Evolutionary conservation across 2,797 vertebrate genomes (phyloP), one percentile per base, ranked within the genome.

Genomic region (Rhinophrynus dorsalis): DNA sequence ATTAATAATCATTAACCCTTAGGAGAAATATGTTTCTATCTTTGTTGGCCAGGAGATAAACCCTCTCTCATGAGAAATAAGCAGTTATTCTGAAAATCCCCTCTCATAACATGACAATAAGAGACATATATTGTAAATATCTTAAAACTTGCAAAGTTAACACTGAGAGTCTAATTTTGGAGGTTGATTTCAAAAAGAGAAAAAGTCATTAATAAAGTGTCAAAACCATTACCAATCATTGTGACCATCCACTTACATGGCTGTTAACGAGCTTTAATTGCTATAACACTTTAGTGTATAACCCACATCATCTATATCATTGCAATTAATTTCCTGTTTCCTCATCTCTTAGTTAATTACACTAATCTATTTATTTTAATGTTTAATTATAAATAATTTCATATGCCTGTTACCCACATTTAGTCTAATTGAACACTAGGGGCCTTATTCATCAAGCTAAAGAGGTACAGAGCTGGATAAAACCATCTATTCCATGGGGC

Each of bases 351-450:
- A 17, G 83, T 82, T 82, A 85, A 83, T 86, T 76, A 20, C 79
- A 81, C 86, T 88, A 84, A 88, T 85, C 84, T 78, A 85, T 84
- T 82, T 84, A 79, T 81, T 85, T 86, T 84, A 83, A 87, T 85
- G 78, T 83, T 63, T 54, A 81, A 76, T 76, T 59, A 30, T 23
- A 69, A 79, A 81, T 82, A 82, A 83, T 80, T 58, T 58, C 82
- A 77, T 77, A 76, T 59, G 77, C 75, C 79, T 67, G 51, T 65
- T 65, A 64, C 68, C 35, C 8, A 50, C 32, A 18, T 78, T 83
- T 67, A 68, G 75, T 60, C 75, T 76, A 64, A 75, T 77, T 82
- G 84, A 81, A 75, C 79, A 74, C 60, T 69, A 68, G n/a, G n/a
- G n/a, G n/a, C n/a, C n/a, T n/a, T n/a, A n/a, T n/a, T n/a, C n/a